Base-by-base conservation (phyloP, 2,113 vertebrate genomes). In the Anolis carolinensis region DNA sequence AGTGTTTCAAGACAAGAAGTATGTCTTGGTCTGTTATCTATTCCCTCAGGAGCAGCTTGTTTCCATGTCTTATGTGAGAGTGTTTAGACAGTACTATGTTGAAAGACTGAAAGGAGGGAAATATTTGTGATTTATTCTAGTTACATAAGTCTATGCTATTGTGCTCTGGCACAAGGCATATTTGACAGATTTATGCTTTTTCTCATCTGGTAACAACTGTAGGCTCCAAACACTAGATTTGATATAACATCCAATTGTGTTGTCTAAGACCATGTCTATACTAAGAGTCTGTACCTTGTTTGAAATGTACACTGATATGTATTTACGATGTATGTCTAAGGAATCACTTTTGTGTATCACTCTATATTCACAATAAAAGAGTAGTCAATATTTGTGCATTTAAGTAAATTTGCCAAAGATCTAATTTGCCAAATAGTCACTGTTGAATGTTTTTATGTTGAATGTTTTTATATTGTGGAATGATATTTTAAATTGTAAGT, bases 11-110 rank as follows among this genome's bases (percentile, higher is more conserved):
- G 27, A 27, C 27, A 74, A 74, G 73, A 62, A 74, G 72, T 39
- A 67, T 34, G 32, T 59, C 70, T 59, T 79, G 11, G 23, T 48
- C 25, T 84, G 62, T 36, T 55, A 63, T 86, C 70, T 79, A 30
- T 67, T 79, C 68, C 27, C 81, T 91, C 8, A 86, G 82, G 44
- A 32, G 87, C 14, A 83, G 23, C 23, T 85, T 92, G 39, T 89
- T 65, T 36, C 81, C 84, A 52, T 84, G 55, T 89, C 50, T 55
- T 70, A 50, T 90, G 76, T 78, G 27, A 50, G n/a, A 80, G 52
- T 84, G 55, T 48, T 73, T 59, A 23, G 30, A 30, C 21, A 32
- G 5, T 80, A 63, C 30, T 73, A 20, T 21, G 55, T 32, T 73
- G 30, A 62, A 86, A 27, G 13, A 72, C 44, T 50, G 27, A 39